Evolutionary conservation across 2,797 vertebrate genomes (phyloP), one percentile per base, ranked within the genome.

Genomic region (Oreochromis grahami): DNA sequence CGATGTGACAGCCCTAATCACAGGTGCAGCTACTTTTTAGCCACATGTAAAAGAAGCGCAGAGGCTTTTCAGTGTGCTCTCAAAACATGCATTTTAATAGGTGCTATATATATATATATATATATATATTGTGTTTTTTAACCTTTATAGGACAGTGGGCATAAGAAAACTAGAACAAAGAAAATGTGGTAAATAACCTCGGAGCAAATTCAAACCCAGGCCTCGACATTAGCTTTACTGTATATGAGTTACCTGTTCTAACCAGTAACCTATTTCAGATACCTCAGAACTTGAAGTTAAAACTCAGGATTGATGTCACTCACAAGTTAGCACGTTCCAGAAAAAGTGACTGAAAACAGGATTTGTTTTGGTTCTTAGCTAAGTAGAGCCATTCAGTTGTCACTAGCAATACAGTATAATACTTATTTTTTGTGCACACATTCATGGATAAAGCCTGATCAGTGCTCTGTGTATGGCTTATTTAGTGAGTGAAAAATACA

Each of bases 81-180:
- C 63, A 68, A 68, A 68, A 43, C 12, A 41, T 70, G 21, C 2
- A 70, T 43, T 43, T 70, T 70, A 70, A 68, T 68, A 41, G 63
- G n/a, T 9, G 5, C 15, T 41, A 38, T 12, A 65, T 17, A 38
- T 13, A 65, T 7, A 38, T 38, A 65, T 63, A n/a, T n/a, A n/a
- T n/a, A n/a, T n/a, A n/a, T n/a, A n/a, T 60, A 4, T 58, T 19
- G 56, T 60, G 12, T 12, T 24, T 68, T 68, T 68, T 41, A 43
- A 36, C 36, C 36, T 15, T 41, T 68, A 68, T 6, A 0, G 36
- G n/a, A 68, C 36, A 68, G 7, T 24, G 41, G 12, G 12, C 7
- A 68, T 24, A 68, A 24, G 13, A 68, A 68, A 10, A 41, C 36
- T 43, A 15, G 0, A 41, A 41, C 36, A 65, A 65, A 65, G n/a